Evolutionary conservation across 2,888 invertebrate species (phyloP).

Genomic region (Drosophila demipolita): DNA sequence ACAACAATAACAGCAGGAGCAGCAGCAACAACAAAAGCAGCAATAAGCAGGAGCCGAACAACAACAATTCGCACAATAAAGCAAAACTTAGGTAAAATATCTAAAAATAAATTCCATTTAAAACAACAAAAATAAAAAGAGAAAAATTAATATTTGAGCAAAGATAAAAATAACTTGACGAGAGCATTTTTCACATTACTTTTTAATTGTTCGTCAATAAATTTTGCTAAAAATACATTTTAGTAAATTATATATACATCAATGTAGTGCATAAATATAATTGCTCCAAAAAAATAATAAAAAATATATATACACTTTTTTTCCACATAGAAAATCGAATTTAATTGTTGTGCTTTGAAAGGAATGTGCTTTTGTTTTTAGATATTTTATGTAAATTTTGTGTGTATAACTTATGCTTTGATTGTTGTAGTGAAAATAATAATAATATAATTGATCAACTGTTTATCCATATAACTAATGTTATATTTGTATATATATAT

Average conservation of each 20-base stretch:
- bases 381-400: slow-evolving; percentile 78
- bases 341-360: slow-evolving; percentile 74
- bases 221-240: slow-evolving; percentile 56
- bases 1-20: slow-evolving; percentile 39
- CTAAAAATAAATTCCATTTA: slow-evolving; percentile 76
- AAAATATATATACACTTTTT: slow-evolving; percentile 17
- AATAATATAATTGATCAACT: slow-evolving; percentile 4
- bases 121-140: slow-evolving; percentile 63
- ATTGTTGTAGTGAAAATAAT: slow-evolving; percentile 60
- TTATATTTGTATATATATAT: slow-evolving; percentile 2
- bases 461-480: slow-evolving; percentile 2
- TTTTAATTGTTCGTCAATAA: slow-evolving; percentile 26
- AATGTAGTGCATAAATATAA: slow-evolving; percentile 38
- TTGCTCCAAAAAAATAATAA: slow-evolving; percentile 13
- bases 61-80: slow-evolving; percentile 65
- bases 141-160: slow-evolving; percentile 22
- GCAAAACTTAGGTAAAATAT: slow-evolving; percentile 83
- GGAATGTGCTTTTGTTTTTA: slow-evolving; percentile 80
- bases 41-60: slow-evolving; percentile 34
- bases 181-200: slow-evolving; percentile 37
- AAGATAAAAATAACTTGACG: slow-evolving; percentile 33
- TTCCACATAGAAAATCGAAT: slow-evolving; percentile 39
- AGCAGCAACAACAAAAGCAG: slow-evolving; percentile 44
- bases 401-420: slow-evolving; percentile 60
- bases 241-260: slow-evolving; percentile 24